Conservation (phyloP, 2,797 vertebrate species). For the Sebastes hubbsi region DNA sequence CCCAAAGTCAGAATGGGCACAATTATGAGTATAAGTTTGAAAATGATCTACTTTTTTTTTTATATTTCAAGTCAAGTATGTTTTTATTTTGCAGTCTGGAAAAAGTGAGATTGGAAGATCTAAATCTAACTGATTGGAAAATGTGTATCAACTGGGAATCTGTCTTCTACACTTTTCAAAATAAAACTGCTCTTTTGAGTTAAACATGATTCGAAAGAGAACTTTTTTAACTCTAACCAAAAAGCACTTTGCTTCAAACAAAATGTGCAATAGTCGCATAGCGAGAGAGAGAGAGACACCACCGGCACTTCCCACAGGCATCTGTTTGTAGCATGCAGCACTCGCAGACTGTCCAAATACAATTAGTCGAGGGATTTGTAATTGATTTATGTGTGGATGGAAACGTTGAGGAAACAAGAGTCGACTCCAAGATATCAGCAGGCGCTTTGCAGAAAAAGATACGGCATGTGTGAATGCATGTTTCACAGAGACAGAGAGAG, state of each 20-base stretch:
- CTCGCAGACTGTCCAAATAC: constrained; percentile 24
- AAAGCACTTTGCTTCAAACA: background rate
- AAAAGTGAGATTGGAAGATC: background rate
- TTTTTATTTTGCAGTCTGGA: background rate
- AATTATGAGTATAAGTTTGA: background rate
- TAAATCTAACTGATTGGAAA: background rate
- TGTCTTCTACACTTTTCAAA: background rate
- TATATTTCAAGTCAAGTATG: too few species aligned
- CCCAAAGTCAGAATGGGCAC: too few species aligned
- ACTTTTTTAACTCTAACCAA: background rate
- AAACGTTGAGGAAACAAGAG: constrained; percentile 19
- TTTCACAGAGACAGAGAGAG: background rate
- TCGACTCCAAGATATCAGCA: constrained; percentile 13
- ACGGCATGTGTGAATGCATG: constrained; percentile 15
- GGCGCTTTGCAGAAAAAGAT: background rate
- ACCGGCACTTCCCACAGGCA: constrained; percentile 21
- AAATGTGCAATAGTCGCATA: background rate
- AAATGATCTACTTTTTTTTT: background rate
- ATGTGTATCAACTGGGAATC: background rate
- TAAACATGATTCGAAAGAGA: background rate
- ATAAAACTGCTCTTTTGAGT: background rate
- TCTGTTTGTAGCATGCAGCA: constrained; percentile 14
- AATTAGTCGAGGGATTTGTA: constrained; percentile 37
- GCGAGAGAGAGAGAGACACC: constrained; percentile 26
- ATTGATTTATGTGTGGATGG: constrained; percentile 34